Conservation (phyloP, 2,888 invertebrate species). For the Dysmachus trigonus region DNA sequence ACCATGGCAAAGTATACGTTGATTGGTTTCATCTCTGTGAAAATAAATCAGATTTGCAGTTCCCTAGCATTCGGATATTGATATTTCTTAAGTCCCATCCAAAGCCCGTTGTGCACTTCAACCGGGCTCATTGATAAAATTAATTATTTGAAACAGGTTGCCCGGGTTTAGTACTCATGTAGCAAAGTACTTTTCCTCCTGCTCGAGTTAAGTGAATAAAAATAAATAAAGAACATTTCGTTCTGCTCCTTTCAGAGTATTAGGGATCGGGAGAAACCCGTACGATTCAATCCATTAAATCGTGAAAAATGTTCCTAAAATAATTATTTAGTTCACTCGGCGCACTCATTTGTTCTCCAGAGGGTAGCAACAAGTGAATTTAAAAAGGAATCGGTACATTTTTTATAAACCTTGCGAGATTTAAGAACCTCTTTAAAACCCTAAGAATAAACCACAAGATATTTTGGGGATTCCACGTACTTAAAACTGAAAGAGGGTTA, state of each 20-base stretch:
- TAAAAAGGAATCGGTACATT: too few species aligned
- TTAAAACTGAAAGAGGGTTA: too few species aligned
- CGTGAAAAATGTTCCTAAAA: not conserved
- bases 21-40: slow-evolving; percentile 31
- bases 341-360: not conserved
- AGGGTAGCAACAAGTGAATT: not conserved
- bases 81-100: not conserved
- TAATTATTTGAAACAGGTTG: not conserved
- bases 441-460: not conserved
- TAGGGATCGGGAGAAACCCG: not conserved
- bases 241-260: not conserved
- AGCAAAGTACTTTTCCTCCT: not conserved
- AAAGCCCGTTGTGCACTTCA: not conserved
- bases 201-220: not conserved
- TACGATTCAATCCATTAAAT: not conserved
- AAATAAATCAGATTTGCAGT: slow-evolving; percentile 13
- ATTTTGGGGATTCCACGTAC: too few species aligned
- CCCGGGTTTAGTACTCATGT: not conserved
- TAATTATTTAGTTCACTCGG: not conserved
- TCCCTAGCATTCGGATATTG: slow-evolving; percentile 12
- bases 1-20: slow-evolving; percentile 13
- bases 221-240: not conserved
- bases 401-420: too few species aligned
- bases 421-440: too few species aligned
- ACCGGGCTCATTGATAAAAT: not conserved